These are phyloP conservation scores for Luidia sarsii DNA, from an alignment of 53 echinoderm and acorn worm species.

Conservation along the genomic window DNA sequence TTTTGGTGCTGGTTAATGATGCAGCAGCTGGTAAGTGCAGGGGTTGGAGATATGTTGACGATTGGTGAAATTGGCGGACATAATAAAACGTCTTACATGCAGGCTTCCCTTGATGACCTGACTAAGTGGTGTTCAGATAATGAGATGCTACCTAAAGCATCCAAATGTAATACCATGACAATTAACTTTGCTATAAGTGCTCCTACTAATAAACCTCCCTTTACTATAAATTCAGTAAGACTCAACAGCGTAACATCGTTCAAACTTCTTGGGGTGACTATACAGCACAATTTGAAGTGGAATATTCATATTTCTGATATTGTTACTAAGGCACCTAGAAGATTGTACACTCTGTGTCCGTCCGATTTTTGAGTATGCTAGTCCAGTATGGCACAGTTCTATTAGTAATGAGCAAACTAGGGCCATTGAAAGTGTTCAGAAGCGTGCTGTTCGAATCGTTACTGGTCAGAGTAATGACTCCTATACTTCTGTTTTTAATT, in stretches of 20 bases:
- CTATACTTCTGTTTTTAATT: no score
- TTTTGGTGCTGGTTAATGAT: slow-evolving; percentile 16
- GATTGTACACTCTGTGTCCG: neutral
- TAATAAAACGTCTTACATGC: neutral
- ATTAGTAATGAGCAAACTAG: no score
- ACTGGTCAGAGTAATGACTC: no score
- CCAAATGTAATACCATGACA: slow-evolving; percentile 1
- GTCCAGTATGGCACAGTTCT: no score
- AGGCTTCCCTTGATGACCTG: neutral
- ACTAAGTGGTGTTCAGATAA: neutral
- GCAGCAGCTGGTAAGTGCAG: slow-evolving; percentile 19
- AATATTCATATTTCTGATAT: neutral
- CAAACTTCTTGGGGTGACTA: neutral
- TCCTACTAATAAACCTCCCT: neutral
- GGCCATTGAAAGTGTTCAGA: no score
- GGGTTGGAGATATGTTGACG: slow-evolving; percentile 1
- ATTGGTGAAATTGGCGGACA: neutral
- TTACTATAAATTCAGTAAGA: no score
- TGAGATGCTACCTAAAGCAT: neutral
- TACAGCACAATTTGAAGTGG: neutral
- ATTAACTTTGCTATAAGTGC: neutral
- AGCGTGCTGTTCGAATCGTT: no score
- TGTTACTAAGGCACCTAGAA: no score
- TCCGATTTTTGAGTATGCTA: neutral
- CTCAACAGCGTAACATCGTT: neutral